phyloP scores from a whole-genome alignment of 1,140 invertebrate genomes.

The Aphelenchoides fujianensis region DNA sequence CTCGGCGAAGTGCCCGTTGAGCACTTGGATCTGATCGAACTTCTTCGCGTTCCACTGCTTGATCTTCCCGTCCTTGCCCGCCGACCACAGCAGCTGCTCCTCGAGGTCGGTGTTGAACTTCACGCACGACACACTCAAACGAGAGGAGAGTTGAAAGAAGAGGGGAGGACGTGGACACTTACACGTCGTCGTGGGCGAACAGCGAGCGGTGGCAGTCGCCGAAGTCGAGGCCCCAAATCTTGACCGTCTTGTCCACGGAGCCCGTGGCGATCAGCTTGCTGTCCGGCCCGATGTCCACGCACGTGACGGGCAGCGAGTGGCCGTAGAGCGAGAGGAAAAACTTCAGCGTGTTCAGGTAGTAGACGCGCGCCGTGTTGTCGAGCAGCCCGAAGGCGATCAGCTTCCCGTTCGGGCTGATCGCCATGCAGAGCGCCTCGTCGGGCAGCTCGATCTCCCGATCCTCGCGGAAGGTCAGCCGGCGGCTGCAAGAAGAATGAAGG shows the following conservation, averaged over 20 bases:
- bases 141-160: background rate
- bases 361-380: constrained; percentile 90
- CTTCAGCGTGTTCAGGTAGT: constrained; percentile 89
- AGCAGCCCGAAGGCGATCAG: constrained; percentile 83
- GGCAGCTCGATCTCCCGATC: constrained; percentile 78
- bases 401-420: constrained; percentile 77
- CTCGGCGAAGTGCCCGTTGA: constrained; percentile 69
- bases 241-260: constrained; percentile 88
- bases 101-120: constrained; percentile 74
- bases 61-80: constrained; percentile 81
- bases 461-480: constrained; percentile 75
- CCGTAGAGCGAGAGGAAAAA: constrained; percentile 93
- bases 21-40: constrained; percentile 69
- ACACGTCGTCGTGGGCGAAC: constrained; percentile 82
- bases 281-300: constrained; percentile 81
- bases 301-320: constrained; percentile 87
- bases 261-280: constrained; percentile 84
- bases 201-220: constrained; percentile 79
- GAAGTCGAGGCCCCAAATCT: constrained; percentile 97
- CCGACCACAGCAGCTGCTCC: constrained; percentile 89
- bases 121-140: constrained; percentile 76
- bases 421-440: constrained; percentile 78
- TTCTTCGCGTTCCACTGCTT: constrained; percentile 90
- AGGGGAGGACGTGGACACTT: constrained; percentile 22
- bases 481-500: constrained; percentile 36